A percentile compares a stretch with the other conserved stretches of the same genome.
Conservation (phyloP, 92 coral and sea anemone species). For the Desmophyllum pertusum region DNA sequence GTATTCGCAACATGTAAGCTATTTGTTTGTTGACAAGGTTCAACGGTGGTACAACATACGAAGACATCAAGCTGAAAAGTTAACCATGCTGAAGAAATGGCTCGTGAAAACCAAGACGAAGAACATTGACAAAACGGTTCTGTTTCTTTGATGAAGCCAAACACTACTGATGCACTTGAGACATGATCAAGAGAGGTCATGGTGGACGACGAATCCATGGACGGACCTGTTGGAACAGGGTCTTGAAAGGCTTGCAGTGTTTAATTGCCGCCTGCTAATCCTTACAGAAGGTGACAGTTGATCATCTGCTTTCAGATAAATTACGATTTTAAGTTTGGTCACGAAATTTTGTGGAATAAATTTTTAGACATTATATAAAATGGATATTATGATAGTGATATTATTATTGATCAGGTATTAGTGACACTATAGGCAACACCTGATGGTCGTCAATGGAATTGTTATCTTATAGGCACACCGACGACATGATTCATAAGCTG, state of each 20-base stretch:
- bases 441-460: neutral
- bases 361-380: neutral
- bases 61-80: slow-evolving; percentile 80
- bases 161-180: slow-evolving; percentile 86
- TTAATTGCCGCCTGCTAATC: slow-evolving; percentile 90
- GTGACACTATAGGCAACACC: too few species aligned
- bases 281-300: slow-evolving; percentile 73
- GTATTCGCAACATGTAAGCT: neutral
- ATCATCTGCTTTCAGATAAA: neutral
- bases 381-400: too few species aligned
- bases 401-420: too few species aligned
- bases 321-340: too few species aligned
- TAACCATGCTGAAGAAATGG: slow-evolving; percentile 75
- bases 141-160: slow-evolving; percentile 89
- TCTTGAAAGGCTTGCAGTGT: slow-evolving; percentile 62
- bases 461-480: slow-evolving; percentile 67
- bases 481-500: slow-evolving; percentile 81
- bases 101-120: slow-evolving; percentile 54
- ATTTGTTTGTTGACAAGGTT: slow-evolving; percentile 44
- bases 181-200: slow-evolving; percentile 82
- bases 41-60: slow-evolving; percentile 87
- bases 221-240: slow-evolving; percentile 65
- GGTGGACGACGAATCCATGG: slow-evolving; percentile 88
- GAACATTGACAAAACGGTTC: slow-evolving; percentile 75
- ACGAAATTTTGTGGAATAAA: neutral